phyloP scores from a whole-genome alignment of 1,140 invertebrate genomes.

The Bombus cullumanus region DNA sequence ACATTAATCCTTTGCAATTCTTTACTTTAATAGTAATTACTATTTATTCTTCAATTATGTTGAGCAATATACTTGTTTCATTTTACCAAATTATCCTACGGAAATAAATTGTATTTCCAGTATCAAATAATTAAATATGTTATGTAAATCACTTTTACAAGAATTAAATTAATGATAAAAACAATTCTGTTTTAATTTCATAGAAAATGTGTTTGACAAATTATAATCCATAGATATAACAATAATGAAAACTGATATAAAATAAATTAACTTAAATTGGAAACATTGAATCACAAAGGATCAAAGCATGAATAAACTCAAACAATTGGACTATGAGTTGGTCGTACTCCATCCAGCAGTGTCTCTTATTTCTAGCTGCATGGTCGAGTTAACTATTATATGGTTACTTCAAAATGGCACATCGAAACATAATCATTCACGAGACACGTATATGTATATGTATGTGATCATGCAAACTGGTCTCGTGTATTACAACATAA shows the following conservation, averaged over 20 bases:
- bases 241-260: not conserved
- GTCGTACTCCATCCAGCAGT: constrained; percentile 16
- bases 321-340: constrained; percentile 48
- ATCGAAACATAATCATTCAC: constrained; percentile 34
- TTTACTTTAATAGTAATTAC: not conserved
- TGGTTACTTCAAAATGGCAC: constrained; percentile 39
- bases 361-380: constrained; percentile 22
- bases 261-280: not conserved
- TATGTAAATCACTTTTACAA: not conserved
- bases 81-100: not conserved
- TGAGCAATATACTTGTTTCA: not conserved
- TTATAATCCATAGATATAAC: not conserved
- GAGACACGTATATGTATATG: not conserved
- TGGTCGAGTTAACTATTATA: constrained; percentile 22
- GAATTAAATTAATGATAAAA: not conserved
- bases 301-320: constrained; percentile 21
- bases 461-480: constrained; percentile 33
- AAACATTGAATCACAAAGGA: constrained; percentile 42
- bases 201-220: not conserved
- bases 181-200: not conserved
- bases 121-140: not conserved
- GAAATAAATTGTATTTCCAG: not conserved
- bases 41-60: not conserved
- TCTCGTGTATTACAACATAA: constrained; percentile 31
- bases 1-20: constrained; percentile 34